Conservation (phyloP, 2,113 vertebrate genomes). For the Brachyistius frenatus region DNA sequence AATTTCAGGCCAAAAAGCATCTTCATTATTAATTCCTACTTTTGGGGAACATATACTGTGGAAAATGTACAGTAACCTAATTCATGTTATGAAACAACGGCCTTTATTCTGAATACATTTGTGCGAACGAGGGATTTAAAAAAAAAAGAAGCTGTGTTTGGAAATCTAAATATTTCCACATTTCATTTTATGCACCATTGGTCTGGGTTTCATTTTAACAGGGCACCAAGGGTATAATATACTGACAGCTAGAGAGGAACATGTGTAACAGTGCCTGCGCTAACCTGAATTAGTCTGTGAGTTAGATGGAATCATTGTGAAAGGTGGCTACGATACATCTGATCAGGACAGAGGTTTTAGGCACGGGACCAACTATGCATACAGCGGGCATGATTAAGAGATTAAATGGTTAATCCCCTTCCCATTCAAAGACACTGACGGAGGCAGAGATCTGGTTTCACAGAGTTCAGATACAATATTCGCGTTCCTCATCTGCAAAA, state of each 20-base stretch:
- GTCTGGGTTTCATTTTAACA: conserved; percentile 73
- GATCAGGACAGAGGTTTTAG: conserved; percentile 68
- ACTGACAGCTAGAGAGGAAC: conserved; percentile 57
- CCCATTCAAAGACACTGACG: conserved; percentile 64
- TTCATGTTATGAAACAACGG: conserved; percentile 67
- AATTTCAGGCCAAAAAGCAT: conserved; percentile 88
- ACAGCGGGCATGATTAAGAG: conserved; percentile 72
- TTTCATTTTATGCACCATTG: conserved; percentile 69
- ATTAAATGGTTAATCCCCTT: conserved; percentile 79
- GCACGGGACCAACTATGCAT: conserved; percentile 64
- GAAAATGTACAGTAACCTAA: conserved; percentile 79
- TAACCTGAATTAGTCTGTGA: conserved; percentile 60
- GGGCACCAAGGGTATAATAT: conserved; percentile 67
- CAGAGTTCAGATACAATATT: conserved; percentile 29
- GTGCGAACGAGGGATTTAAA: conserved; percentile 67
- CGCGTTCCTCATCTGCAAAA: conserved; percentile 32
- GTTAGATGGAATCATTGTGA: conserved; percentile 53
- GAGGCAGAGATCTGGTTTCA: conserved; percentile 71
- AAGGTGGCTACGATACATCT: conserved; percentile 57
- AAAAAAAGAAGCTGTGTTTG: conserved; percentile 64
- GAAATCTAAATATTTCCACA: conserved; percentile 79
- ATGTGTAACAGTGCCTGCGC: conserved; percentile 34
- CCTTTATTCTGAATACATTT: conserved; percentile 78
- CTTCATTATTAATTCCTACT: conserved; percentile 89
- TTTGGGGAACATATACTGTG: conserved; percentile 80